These are phyloP conservation scores for Drosophila leonis DNA, from an alignment of 2,888 invertebrate species.

Conservation along the genomic window DNA sequence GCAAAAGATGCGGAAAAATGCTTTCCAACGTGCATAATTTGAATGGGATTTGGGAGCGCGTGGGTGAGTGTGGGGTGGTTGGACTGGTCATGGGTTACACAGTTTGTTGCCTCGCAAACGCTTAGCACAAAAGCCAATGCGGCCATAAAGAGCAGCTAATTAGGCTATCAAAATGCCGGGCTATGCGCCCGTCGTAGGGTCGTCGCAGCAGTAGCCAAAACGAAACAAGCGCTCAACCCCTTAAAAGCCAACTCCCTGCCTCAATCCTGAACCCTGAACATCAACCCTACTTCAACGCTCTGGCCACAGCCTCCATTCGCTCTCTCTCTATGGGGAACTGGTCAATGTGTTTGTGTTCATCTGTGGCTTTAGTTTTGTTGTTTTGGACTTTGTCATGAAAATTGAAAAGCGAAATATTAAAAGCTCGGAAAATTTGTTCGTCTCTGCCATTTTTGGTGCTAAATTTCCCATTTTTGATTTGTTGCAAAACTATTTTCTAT, in stretches of 20 bases:
- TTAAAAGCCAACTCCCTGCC: slow-evolving; percentile 1
- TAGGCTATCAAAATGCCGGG: slow-evolving; percentile 76
- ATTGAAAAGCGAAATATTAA: slow-evolving; percentile 39
- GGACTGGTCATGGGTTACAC: slow-evolving; percentile 40
- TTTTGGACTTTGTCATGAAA: slow-evolving; percentile 51
- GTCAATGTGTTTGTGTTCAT: slow-evolving; percentile 48
- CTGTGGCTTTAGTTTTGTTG: slow-evolving; percentile 64
- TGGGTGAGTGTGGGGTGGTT: background rate
- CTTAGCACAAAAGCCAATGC: slow-evolving; percentile 74
- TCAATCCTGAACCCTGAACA: background rate
- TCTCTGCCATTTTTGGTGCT: slow-evolving; percentile 36
- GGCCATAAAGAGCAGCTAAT: slow-evolving; percentile 75
- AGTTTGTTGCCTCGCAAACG: slow-evolving; percentile 64
- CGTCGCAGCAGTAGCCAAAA: slow-evolving; percentile 28
- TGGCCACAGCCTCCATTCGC: background rate
- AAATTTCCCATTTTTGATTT: slow-evolving; percentile 62
- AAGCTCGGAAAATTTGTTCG: slow-evolving; percentile 27
- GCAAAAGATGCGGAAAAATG: slow-evolving; percentile 75
- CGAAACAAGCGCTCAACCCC: slow-evolving; percentile 56
- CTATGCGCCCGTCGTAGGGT: slow-evolving; percentile 14
- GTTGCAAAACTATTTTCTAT: slow-evolving; percentile 65
- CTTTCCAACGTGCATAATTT: slow-evolving; percentile 71
- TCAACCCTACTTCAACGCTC: slow-evolving; percentile 3
- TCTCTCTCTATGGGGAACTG: slow-evolving; percentile 13
- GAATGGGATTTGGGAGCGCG: slow-evolving; percentile 46